phyloP scores from a whole-genome alignment of 2,113 vertebrate genomes.

The Myxocyprinus asiaticus region DNA sequence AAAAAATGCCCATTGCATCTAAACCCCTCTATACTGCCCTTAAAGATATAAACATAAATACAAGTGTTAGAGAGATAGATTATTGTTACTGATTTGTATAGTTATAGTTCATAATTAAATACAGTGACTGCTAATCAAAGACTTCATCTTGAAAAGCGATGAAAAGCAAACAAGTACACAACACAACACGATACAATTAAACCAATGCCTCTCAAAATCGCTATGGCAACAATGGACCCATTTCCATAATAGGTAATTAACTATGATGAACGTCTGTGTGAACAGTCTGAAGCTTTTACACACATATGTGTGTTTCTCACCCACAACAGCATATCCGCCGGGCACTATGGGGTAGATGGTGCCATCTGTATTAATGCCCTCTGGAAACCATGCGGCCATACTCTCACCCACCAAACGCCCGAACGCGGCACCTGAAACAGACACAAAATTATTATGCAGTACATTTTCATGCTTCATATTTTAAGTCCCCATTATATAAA shows the following conservation, averaged over 20 bases:
- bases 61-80: neutral
- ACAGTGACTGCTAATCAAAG: neutral
- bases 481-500: too few species aligned
- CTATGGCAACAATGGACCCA: neutral
- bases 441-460: neutral
- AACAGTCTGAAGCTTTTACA: neutral
- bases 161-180: neutral
- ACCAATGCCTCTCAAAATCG: conserved; percentile 5
- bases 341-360: conserved; percentile 95
- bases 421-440: conserved; percentile 88
- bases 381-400: conserved; percentile 99
- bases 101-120: neutral
- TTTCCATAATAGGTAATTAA: conserved; percentile 3
- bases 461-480: neutral
- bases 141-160: too few species aligned
- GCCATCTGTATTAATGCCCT: conserved; percentile 91
- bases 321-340: conserved; percentile 95
- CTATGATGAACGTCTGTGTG: neutral
- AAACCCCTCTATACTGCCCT: too few species aligned
- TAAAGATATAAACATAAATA: too few species aligned
- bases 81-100: neutral
- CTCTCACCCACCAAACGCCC: conserved; percentile 95
- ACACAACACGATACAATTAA: neutral
- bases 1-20: too few species aligned
- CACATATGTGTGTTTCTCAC: conserved; percentile 71